Evolutionary conservation across 2,888 invertebrate genomes (phyloP).

Genomic region (Didymodactylos carnosus): DNA sequence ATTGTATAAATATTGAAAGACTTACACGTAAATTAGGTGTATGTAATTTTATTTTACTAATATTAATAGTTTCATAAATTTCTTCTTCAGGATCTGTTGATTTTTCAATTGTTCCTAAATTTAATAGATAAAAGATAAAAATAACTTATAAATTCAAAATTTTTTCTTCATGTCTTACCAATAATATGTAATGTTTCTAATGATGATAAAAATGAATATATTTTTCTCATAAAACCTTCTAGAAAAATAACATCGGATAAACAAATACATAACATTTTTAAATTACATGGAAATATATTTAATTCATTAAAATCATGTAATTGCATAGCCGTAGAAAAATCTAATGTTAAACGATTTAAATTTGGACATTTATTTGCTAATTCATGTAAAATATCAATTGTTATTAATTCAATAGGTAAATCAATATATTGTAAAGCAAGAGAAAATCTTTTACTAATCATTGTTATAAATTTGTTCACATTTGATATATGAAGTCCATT

Average conservation of each 20-base stretch:
- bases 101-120: constrained; percentile 1
- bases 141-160: too few relatives aligned
- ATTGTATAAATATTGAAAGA: too few relatives aligned
- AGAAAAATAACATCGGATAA: constrained; percentile 97
- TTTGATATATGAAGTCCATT: constrained; percentile 76
- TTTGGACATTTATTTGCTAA: constrained; percentile 79
- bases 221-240: constrained; percentile 98
- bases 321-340: constrained; percentile 72
- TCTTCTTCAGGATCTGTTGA: constrained; percentile 78
- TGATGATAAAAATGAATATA: constrained; percentile 96
- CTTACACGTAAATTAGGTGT: constrained; percentile 66
- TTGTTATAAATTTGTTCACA: constrained; percentile 66
- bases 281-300: constrained; percentile 89
- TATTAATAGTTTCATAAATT: constrained; percentile 90
- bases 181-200: constrained; percentile 86
- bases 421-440: constrained; percentile 72
- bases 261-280: constrained; percentile 82
- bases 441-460: constrained; percentile 55
- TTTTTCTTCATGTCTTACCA: constrained; percentile 45
- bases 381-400: constrained; percentile 85
- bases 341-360: constrained; percentile 54
- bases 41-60: constrained; percentile 89
- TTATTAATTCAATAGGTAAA: constrained; percentile 80
- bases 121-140: too few relatives aligned
- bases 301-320: constrained; percentile 96